These are phyloP conservation scores for Lithobates pipiens DNA, from an alignment of 2,797 vertebrate genomes.

Conservation along the genomic window DNA sequence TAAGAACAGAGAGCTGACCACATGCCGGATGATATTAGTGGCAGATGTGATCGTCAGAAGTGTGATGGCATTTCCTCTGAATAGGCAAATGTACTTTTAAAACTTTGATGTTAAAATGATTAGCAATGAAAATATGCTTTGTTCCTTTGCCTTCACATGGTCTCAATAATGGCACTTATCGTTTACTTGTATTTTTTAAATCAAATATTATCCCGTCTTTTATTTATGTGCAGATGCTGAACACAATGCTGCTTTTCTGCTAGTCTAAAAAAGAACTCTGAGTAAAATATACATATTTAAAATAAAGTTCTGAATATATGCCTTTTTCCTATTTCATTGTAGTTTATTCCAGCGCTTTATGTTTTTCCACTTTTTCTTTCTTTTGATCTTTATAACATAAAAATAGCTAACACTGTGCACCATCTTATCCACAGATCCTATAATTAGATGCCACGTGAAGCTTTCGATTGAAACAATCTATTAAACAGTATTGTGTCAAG, in stretches of 20 bases:
- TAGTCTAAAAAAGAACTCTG: conserved; percentile 61
- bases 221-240: conserved; percentile 68
- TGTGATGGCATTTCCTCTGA: conserved; percentile 90
- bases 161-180: conserved; percentile 80
- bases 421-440: conserved; percentile 57
- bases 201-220: conserved; percentile 70
- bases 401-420: conserved; percentile 56
- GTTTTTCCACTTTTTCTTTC: conserved; percentile 64
- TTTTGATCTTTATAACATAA: conserved; percentile 55
- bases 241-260: conserved; percentile 64
- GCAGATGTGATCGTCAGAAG: conserved; percentile 85
- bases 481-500: conserved; percentile 35
- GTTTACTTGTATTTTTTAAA: conserved; percentile 73
- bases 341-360: conserved; percentile 58
- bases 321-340: conserved; percentile 42
- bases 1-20: conserved; percentile 73
- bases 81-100: conserved; percentile 83
- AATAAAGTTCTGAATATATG: conserved; percentile 64
- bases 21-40: conserved; percentile 79
- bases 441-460: conserved; percentile 59
- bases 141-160: conserved; percentile 86
- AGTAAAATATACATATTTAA: conserved; percentile 62
- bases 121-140: conserved; percentile 88
- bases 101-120: conserved; percentile 89
- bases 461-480: conserved; percentile 43